Evolutionary conservation across 2,888 invertebrate species (phyloP).

Genomic region (Agrochola lychnidis): DNA sequence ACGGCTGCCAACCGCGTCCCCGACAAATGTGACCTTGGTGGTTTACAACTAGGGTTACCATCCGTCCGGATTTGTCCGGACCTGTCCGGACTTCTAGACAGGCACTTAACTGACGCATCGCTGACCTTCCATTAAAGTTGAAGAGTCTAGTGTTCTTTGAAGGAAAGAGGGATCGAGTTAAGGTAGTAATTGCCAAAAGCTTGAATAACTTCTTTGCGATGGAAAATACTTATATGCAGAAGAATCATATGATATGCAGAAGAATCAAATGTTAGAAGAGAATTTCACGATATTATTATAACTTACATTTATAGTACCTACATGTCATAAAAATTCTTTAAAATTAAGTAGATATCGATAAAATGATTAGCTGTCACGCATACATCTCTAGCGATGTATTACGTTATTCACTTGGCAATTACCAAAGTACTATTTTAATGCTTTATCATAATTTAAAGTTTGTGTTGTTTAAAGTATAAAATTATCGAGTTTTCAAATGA

Average conservation of each 20-base stretch:
- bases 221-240: not conserved
- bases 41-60: too few species aligned
- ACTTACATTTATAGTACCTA: not conserved
- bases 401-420: not conserved
- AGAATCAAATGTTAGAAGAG: not conserved
- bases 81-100: too few species aligned
- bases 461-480: not conserved
- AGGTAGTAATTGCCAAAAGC: not conserved
- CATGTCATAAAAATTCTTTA: not conserved
- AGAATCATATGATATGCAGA: too few species aligned
- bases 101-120: not conserved
- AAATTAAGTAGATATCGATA: not conserved
- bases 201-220: not conserved
- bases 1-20: too few species aligned
- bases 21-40: too few species aligned
- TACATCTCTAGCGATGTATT: conserved; percentile 26
- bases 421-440: not conserved
- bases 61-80: too few species aligned
- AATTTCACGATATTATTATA: not conserved
- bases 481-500: too few species aligned
- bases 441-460: not conserved
- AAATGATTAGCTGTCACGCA: not conserved
- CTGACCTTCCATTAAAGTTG: not conserved
- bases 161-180: not conserved
- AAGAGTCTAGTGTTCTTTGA: not conserved